Evolutionary conservation across 2,113 vertebrate genomes (phyloP), one percentile per base, ranked within the genome.

Genomic region (Drymodes brunneopygia): DNA sequence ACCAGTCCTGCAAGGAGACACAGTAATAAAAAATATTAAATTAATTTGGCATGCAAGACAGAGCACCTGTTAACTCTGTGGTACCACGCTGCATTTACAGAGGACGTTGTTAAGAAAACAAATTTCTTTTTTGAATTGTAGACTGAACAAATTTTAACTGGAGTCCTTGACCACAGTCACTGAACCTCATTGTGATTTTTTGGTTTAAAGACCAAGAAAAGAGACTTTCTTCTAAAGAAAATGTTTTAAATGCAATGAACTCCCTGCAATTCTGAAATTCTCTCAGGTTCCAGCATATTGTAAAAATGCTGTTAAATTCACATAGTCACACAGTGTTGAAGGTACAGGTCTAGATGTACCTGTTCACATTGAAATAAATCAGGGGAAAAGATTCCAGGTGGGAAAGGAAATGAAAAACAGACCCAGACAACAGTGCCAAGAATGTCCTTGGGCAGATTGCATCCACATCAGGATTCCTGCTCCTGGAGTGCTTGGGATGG

Each of bases 101-200:
- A 96, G 82, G 80, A 84, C 72, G 80, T 60, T 93, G 86, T 86
- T 92, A 94, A 93, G 94, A 92, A 96, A 97, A 96, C 85, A 94
- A 86, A 86, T 93, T 90, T 96, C 40, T 84, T 94, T 94, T 96
- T 92, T 96, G 88, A 86, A 82, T 92, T 92, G 87, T 92, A 93
- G 79, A 50, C 90, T 92, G 92, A 96, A 94, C 62, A 58, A 95
- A 95, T 92, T 92, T 94, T 57, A 94, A 94, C 86, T 88, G 64
- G 64, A 93, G 44, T 88, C 75, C 90, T 95, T 86, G 82, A 95
- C 78, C 48, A 67, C 38, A 78, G 77, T n/a, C 92, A 45, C 61
- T 57, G 85, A 93, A 86, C 75, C 44, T 90, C 80, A 65, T 7
- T 67, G 80, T 56, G 45, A n/a, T 29, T 61, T 78, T 60, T 85